phyloP scores from a whole-genome alignment of 1,140 invertebrate species.

The Calosoma granatense region DNA sequence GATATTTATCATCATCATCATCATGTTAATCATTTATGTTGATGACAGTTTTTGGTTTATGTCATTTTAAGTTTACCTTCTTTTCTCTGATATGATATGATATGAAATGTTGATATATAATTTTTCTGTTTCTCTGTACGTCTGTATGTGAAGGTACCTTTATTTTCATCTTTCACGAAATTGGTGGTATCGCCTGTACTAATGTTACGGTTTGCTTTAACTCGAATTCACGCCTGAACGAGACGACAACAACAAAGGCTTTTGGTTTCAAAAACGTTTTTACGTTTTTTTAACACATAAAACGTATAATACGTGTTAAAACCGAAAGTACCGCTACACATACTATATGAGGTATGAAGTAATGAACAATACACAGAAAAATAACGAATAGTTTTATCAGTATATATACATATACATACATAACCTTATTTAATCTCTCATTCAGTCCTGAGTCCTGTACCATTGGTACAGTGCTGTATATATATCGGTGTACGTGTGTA shows the following conservation, averaged over 20 bases:
- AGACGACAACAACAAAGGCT: not conserved
- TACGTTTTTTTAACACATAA: conserved; percentile 12
- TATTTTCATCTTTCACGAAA: conserved; percentile 8
- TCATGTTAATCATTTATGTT: too few species aligned
- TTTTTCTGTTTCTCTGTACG: not conserved
- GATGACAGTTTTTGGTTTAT: not conserved
- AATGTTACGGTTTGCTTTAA: conserved; percentile 8
- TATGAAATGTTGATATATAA: too few species aligned
- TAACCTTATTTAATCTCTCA: conserved; percentile 17
- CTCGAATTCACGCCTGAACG: conserved; percentile 1
- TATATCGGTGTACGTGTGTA: too few species aligned
- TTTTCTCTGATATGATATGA: too few species aligned
- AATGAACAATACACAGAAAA: not conserved
- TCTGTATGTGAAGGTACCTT: conserved; percentile 7
- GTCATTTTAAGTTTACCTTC: not conserved
- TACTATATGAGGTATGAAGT: conserved; percentile 16
- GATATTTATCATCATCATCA: too few species aligned
- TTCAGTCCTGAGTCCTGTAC: conserved; percentile 7
- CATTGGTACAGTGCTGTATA: conserved; percentile 13
- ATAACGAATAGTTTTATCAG: not conserved
- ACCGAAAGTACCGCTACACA: conserved; percentile 8
- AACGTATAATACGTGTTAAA: conserved; percentile 13
- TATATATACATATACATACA: not conserved
- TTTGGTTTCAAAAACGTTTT: conserved; percentile 13
- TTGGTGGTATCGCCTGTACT: conserved; percentile 4